phyloP scores from a whole-genome alignment of 2,113 vertebrate genomes.

The Vanacampus margaritifer region DNA sequence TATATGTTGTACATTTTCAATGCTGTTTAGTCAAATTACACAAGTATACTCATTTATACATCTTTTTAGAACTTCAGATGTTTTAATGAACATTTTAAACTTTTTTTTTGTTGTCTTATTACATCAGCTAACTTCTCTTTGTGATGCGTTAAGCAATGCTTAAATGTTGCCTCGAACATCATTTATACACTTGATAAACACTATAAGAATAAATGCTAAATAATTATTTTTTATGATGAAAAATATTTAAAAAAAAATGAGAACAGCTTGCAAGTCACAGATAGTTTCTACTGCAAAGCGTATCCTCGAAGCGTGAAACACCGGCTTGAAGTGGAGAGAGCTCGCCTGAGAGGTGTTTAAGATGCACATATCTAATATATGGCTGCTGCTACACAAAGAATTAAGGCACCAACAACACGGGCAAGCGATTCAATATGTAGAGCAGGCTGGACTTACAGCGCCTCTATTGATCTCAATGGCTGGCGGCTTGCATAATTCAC shows the following conservation, averaged over 20 bases:
- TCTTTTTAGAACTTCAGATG: neutral
- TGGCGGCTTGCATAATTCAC: constrained; percentile 47
- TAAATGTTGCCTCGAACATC: too few species aligned
- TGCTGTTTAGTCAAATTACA: too few species aligned
- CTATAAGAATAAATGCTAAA: too few species aligned
- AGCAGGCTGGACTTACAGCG: constrained; percentile 42
- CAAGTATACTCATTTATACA: too few species aligned
- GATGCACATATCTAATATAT: constrained; percentile 12
- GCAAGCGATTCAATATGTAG: constrained; percentile 41
- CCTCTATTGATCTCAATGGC: constrained; percentile 51
- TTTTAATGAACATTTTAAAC: neutral
- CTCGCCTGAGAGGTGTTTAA: constrained; percentile 13
- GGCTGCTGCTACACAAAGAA: constrained; percentile 39
- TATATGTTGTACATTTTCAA: too few species aligned
- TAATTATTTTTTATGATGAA: too few species aligned
- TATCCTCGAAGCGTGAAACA: constrained; percentile 3
- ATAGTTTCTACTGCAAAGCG: neutral
- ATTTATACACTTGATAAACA: too few species aligned
- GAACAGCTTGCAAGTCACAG: neutral
- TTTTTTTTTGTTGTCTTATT: neutral
- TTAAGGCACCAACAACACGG: constrained; percentile 42
- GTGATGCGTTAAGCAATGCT: too few species aligned
- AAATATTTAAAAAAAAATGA: neutral
- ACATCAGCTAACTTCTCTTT: neutral
- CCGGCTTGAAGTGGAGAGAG: constrained; percentile 20